These are phyloP conservation scores for Epizoanthus stellaris DNA, from an alignment of 92 coral and sea anemone species.

Conservation along the genomic window DNA sequence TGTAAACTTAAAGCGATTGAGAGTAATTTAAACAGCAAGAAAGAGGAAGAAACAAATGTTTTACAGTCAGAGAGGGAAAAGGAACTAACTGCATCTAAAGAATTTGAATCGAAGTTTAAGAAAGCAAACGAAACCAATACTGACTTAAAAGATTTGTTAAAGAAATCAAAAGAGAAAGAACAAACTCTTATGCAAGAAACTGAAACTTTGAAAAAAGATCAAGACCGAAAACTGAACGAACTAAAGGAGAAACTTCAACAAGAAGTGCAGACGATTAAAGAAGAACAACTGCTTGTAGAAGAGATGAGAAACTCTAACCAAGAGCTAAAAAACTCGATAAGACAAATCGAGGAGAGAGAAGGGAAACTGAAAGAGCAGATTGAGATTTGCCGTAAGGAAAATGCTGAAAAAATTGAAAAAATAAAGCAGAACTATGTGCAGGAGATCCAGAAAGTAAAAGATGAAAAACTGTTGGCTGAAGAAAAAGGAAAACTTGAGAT, in stretches of 20 bases:
- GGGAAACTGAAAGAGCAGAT: conserved; percentile 52
- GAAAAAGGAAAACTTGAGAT: conserved; percentile 61
- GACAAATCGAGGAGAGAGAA: conserved; percentile 44
- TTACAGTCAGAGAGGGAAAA: conserved; percentile 80
- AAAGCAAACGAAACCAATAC: conserved; percentile 66
- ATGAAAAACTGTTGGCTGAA: conserved; percentile 71
- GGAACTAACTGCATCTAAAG: conserved; percentile 41
- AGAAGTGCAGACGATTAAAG: conserved; percentile 67
- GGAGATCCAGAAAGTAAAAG: conserved; percentile 50
- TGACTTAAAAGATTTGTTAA: conserved; percentile 71
- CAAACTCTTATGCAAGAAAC: conserved; percentile 58
- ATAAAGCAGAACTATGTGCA: conserved; percentile 49
- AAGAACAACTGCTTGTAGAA: conserved; percentile 73
- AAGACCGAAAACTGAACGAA: conserved; percentile 56
- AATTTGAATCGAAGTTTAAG: conserved; percentile 50
- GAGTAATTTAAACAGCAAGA: conserved; percentile 57
- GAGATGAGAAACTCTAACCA: conserved; percentile 65
- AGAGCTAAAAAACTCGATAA: conserved; percentile 48
- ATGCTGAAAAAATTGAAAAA: conserved; percentile 45
- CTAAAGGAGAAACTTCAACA: conserved; percentile 66
- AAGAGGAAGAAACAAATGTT: conserved; percentile 77
- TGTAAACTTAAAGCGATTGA: conserved; percentile 63
- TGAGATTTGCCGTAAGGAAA: conserved; percentile 52
- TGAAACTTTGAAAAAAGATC: conserved; percentile 50
- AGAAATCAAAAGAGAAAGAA: conserved; percentile 62